phyloP scores from a whole-genome alignment of 2,888 invertebrate genomes.

The Cephus pygmeus region DNA sequence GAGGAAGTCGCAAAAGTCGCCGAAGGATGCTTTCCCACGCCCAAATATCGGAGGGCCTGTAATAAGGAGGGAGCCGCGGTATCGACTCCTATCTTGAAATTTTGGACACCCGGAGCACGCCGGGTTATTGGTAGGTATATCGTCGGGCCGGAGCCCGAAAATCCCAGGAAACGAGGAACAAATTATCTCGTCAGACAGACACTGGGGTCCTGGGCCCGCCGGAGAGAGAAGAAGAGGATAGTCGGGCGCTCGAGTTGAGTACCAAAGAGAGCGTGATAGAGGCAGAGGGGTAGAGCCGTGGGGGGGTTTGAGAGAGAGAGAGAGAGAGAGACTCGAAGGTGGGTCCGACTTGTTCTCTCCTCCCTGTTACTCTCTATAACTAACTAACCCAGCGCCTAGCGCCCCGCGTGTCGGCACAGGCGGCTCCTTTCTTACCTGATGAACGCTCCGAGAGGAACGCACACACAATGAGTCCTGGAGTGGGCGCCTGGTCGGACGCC shows the following conservation, averaged over 20 bases:
- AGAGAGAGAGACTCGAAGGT: constrained; percentile 11
- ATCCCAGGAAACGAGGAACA: constrained; percentile 64
- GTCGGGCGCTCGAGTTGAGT: not conserved
- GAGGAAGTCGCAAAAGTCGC: not conserved
- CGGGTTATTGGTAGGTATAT: constrained; percentile 23
- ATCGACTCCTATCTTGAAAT: constrained; percentile 32
- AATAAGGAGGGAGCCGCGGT: constrained; percentile 36
- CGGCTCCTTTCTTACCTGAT: constrained; percentile 66
- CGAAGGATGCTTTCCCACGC: constrained; percentile 39
- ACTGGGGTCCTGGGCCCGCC: constrained; percentile 39
- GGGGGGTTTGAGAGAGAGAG: constrained; percentile 2
- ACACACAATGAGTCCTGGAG: constrained; percentile 22
- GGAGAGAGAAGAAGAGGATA: constrained; percentile 28
- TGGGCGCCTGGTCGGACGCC: constrained; percentile 14
- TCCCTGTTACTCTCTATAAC: constrained; percentile 36
- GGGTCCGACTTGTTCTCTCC: constrained; percentile 17
- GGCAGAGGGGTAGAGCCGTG: constrained; percentile 5
- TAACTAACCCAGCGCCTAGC: constrained; percentile 60
- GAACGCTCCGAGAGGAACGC: constrained; percentile 27
- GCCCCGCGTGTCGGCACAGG: constrained; percentile 65
- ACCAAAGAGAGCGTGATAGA: not conserved
- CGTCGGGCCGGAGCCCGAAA: constrained; percentile 30
- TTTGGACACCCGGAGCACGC: constrained; percentile 30
- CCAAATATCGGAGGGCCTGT: constrained; percentile 37
- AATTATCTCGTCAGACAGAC: constrained; percentile 64